Conservation (phyloP, 2,797 vertebrate genomes). For the Cyclopterus lumpus region DNA sequence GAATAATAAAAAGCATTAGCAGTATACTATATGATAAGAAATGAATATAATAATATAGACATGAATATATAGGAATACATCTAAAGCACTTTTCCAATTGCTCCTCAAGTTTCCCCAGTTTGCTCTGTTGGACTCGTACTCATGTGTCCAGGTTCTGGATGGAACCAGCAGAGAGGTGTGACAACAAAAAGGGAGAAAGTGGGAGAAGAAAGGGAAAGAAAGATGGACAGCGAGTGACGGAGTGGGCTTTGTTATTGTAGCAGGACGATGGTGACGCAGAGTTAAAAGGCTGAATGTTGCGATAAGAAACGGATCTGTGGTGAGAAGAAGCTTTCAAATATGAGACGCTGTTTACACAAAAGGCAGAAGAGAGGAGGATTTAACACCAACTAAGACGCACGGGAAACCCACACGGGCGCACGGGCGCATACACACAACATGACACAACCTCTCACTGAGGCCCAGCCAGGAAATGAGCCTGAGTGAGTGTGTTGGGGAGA, state of each 20-base stretch:
- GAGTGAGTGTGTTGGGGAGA: conserved; percentile 65
- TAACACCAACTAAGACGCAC: conserved; percentile 64
- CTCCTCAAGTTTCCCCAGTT: conserved; percentile 1
- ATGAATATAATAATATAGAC: neutral
- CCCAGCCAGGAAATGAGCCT: conserved; percentile 71
- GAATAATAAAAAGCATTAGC: neutral
- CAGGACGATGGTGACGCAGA: conserved; percentile 58
- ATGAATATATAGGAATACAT: neutral
- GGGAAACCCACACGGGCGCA: conserved; percentile 10
- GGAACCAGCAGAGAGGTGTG: conserved; percentile 3
- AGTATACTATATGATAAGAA: neutral
- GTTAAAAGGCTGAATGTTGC: conserved; percentile 73
- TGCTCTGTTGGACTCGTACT: conserved; percentile 7
- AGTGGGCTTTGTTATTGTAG: conserved; percentile 67
- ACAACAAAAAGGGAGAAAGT: conserved; percentile 57
- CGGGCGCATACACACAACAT: conserved; percentile 22
- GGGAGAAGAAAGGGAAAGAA: conserved; percentile 58
- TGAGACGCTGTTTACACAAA: conserved; percentile 72
- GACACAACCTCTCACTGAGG: conserved; percentile 65
- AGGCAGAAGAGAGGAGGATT: conserved; percentile 68
- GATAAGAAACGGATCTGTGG: conserved; percentile 68
- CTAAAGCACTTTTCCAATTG: neutral
- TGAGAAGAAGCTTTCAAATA: conserved; percentile 71
- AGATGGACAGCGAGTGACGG: conserved; percentile 53
- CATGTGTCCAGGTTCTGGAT: conserved; percentile 26